A percentile compares a stretch with the other conserved stretches of the same genome.
Conservation (phyloP, 1,140 invertebrate species). For the Meloidogyne chitwoodi region DNA sequence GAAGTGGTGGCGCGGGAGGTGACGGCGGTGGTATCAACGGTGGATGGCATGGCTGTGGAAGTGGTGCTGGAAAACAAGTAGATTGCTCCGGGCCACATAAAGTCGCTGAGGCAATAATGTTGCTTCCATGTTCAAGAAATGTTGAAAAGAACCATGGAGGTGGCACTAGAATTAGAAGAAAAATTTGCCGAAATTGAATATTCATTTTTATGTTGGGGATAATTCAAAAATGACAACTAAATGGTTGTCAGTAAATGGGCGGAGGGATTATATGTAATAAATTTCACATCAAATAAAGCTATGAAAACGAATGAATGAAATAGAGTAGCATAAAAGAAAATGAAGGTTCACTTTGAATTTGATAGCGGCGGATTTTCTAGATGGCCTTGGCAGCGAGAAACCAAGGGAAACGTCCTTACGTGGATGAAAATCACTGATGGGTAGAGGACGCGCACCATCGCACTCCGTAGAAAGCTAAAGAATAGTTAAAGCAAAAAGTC, state of each 20-base stretch:
- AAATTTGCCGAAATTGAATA: background rate
- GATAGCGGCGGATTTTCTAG: background rate
- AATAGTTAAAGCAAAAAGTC: too few relatives aligned
- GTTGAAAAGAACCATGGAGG: background rate
- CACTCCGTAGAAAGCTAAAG: background rate
- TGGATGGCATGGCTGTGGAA: background rate
- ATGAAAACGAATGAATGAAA: background rate
- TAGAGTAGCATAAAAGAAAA: background rate
- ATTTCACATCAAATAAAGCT: background rate
- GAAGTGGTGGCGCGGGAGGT: background rate
- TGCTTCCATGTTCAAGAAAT: background rate
- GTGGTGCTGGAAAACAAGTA: background rate
- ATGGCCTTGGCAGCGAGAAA: background rate
- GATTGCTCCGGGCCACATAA: background rate
- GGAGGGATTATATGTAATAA: background rate
- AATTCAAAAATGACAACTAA: background rate
- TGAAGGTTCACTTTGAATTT: background rate
- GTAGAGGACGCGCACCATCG: background rate
- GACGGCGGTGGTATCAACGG: background rate
- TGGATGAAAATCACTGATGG: background rate
- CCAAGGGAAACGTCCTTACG: background rate
- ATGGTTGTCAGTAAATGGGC: background rate
- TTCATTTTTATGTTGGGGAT: background rate
- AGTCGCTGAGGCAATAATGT: background rate
- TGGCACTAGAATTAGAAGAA: background rate